Evolutionary conservation across 2,888 invertebrate species (phyloP), one percentile per base, ranked within the genome.

Genomic region (Pseudoips prasinana): DNA sequence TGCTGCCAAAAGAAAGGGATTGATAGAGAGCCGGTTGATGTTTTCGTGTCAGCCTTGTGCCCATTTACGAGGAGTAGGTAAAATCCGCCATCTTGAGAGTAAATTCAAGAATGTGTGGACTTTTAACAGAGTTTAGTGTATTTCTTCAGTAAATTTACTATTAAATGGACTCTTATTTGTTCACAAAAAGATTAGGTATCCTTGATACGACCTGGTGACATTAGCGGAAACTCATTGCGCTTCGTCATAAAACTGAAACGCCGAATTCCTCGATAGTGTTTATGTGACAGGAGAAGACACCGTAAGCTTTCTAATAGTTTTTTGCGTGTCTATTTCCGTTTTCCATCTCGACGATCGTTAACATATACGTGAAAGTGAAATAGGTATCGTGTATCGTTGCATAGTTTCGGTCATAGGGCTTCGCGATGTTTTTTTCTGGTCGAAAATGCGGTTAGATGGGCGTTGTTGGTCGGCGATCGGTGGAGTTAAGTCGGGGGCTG

Each of bases 61-160:
- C 83, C 87, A 88, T 89, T 88, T 86, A 82, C 81, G 83, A 85
- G 80, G 84, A 82, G 86, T 87, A 84, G 83, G 85, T 87, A 87
- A 87, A 85, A 82, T 90, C 89, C 90, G 91, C 91, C 91, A 91
- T 91, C 90, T 91, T 91, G 90, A 90, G 91, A 90, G 85, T 86
- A 84, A 87, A 89, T 90, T 90, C 84, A 90, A 90, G 90, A 90
- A 90, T 90, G 89, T 89, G 77, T 79, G 81, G 84, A 88, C 82
- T 85, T 85, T 82, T 82, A 80, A 58, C 78, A 66, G 76, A 80
- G 71, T 76, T 79, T 72, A 75, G 81, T 86, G 77, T 75, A 74
- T 78, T 76, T 77, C 72, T 77, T 72, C 76, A 76, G 60, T 73
- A 72, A 82, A 75, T 84, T 80, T 82, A 80, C 64, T 80, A 86